These are phyloP conservation scores for Rotaria macrura DNA, from an alignment of 2,888 invertebrate species.

Conservation along the genomic window DNA sequence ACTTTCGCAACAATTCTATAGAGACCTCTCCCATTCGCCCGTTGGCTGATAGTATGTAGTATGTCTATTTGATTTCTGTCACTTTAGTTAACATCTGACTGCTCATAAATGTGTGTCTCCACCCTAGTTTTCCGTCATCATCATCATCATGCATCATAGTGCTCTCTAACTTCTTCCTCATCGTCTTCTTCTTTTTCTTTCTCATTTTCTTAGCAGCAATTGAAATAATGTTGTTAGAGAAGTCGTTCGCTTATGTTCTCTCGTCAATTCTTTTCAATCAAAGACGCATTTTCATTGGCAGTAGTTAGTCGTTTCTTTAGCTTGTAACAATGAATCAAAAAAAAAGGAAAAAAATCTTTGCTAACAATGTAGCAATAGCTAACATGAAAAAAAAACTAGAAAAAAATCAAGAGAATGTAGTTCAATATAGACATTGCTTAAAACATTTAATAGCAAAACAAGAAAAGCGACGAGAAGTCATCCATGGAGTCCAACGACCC, in stretches of 20 bases:
- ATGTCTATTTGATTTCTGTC: slow-evolving; percentile 12
- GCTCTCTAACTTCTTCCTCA: slow-evolving; percentile 1
- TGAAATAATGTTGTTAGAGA: slow-evolving; percentile 14
- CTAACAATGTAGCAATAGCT: neutral
- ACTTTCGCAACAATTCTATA: slow-evolving; percentile 18
- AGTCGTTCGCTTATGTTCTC: slow-evolving; percentile 8
- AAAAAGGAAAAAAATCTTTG: neutral
- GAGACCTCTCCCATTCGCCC: slow-evolving; percentile 10
- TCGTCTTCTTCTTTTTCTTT: neutral
- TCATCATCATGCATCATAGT: neutral
- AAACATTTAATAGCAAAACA: neutral
- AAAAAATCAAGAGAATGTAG: neutral
- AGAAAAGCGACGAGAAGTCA: neutral
- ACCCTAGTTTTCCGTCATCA: neutral
- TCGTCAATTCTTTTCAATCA: slow-evolving; percentile 8
- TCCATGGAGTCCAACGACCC: neutral
- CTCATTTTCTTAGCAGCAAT: slow-evolving; percentile 12
- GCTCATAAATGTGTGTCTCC: neutral
- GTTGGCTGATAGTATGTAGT: slow-evolving; percentile 1
- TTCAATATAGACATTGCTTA: neutral
- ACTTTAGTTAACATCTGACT: slow-evolving; percentile 21
- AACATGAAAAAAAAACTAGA: neutral
- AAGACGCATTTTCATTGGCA: slow-evolving; percentile 2
- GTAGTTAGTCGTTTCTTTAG: slow-evolving; percentile 6
- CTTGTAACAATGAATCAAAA: neutral